These are phyloP conservation scores for Cosmia pyralina DNA, from an alignment of 2,888 invertebrate genomes.

Conservation along the genomic window DNA sequence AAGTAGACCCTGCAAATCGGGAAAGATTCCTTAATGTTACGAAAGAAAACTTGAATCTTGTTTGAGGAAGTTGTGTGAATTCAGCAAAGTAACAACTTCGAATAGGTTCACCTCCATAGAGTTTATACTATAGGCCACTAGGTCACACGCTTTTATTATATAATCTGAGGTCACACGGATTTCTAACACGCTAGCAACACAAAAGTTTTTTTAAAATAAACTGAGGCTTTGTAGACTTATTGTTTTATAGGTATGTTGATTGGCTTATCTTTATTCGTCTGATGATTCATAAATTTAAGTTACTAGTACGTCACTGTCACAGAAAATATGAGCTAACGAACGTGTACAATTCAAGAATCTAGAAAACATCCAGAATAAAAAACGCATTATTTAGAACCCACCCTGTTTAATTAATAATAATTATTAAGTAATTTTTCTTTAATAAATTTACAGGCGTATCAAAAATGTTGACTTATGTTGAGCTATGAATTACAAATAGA, in stretches of 20 bases:
- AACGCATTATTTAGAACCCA: neutral
- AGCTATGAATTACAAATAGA: neutral
- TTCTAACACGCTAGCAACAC: neutral
- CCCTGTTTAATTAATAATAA: too few species aligned
- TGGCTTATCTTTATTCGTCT: conserved; percentile 8
- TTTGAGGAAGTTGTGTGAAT: conserved; percentile 24
- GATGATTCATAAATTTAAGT: conserved; percentile 38
- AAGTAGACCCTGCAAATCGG: too few species aligned
- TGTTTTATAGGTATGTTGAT: neutral
- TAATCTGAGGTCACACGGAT: conserved; percentile 16
- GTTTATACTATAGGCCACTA: neutral
- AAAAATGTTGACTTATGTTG: conserved; percentile 2
- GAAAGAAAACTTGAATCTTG: conserved; percentile 10
- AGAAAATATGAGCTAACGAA: conserved; percentile 18
- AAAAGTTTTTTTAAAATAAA: neutral
- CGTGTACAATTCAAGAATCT: conserved; percentile 15
- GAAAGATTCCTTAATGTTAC: too few species aligned
- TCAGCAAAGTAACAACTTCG: conserved; percentile 12
- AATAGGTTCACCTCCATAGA: neutral
- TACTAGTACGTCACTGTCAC: conserved; percentile 16
- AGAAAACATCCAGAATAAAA: neutral
- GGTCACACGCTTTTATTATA: too few species aligned
- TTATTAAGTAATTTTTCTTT: neutral
- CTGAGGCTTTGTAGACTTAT: neutral
- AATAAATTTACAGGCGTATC: neutral